Evolutionary conservation across 2,797 vertebrate species (phyloP).

Genomic region (Paramormyrops hopkinsi): DNA sequence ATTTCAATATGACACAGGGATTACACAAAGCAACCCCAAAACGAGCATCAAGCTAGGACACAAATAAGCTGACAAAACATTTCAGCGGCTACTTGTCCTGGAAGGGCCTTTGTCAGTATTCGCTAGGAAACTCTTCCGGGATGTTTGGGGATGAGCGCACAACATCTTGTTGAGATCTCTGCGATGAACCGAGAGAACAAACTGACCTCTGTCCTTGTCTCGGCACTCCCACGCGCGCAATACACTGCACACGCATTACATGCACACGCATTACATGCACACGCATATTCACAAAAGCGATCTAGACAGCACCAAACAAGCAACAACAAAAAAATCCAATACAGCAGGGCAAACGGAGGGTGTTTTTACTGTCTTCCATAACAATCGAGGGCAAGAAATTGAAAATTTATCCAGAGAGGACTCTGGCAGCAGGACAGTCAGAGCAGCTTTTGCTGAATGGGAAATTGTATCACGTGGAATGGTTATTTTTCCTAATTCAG

Average conservation of each 20-base stretch:
- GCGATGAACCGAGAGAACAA: constrained; percentile 29
- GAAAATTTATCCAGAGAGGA: not conserved
- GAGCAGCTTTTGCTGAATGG: constrained; percentile 34
- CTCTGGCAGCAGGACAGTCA: not conserved
- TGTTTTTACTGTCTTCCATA: constrained; percentile 5
- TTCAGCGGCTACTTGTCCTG: constrained; percentile 7
- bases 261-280: not conserved
- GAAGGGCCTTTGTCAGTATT: constrained; percentile 30
- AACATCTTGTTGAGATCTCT: constrained; percentile 35
- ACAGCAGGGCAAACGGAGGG: not conserved
- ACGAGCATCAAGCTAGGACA: constrained; percentile 31
- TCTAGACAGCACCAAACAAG: constrained; percentile 18
- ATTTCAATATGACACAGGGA: constrained; percentile 58
- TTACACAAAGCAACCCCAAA: constrained; percentile 25
- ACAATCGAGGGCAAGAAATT: not conserved
- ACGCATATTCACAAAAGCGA: constrained; percentile 6
- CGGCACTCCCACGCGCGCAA: not conserved
- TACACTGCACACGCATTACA: constrained; percentile 6
- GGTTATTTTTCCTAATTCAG: constrained; percentile 54
- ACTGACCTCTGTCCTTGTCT: constrained; percentile 18
- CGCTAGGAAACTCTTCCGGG: constrained; percentile 45
- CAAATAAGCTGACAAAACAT: constrained; percentile 44
- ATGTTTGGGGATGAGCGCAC: constrained; percentile 36
- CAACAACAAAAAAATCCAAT: constrained; percentile 12
- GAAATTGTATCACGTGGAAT: constrained; percentile 57